Evolutionary conservation across 2,797 vertebrate species (phyloP).

Genomic region (Lithobates pipiens): DNA sequence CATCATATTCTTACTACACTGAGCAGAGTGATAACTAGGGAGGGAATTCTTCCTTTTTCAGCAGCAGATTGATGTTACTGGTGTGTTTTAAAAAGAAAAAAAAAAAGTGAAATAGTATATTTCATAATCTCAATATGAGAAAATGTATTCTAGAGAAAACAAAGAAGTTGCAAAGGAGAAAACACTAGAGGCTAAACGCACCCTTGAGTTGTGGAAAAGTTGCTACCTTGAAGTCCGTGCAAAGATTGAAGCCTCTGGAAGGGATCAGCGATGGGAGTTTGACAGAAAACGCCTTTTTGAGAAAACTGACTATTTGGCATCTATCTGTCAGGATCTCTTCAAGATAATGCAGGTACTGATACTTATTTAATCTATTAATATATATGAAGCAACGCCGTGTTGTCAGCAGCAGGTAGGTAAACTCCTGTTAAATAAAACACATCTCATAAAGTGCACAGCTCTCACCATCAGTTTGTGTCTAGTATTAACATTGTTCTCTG

Average conservation of each 20-base stretch:
- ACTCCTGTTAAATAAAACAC: too few species aligned
- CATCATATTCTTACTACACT: too few species aligned
- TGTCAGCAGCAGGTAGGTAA: too few species aligned
- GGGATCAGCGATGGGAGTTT: constrained; percentile 91
- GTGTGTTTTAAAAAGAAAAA: too few species aligned
- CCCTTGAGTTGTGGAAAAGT: constrained; percentile 86
- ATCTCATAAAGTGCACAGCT: too few species aligned
- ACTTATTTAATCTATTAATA: neutral
- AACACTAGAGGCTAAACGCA: constrained; percentile 78
- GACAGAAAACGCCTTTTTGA: constrained; percentile 90
- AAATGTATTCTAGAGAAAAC: constrained; percentile 75
- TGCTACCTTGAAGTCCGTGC: constrained; percentile 86
- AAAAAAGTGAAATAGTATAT: neutral
- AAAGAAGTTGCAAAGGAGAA: constrained; percentile 79
- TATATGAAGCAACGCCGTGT: too few species aligned
- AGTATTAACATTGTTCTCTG: too few species aligned
- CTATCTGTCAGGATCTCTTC: constrained; percentile 86
- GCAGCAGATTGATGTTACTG: too few species aligned
- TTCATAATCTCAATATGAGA: neutral
- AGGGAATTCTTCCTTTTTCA: too few species aligned
- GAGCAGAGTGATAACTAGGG: too few species aligned
- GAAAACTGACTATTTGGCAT: constrained; percentile 89
- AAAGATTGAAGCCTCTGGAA: constrained; percentile 85
- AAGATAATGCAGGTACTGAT: constrained; percentile 83
- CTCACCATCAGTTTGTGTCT: too few species aligned